A percentile compares a stretch with the other conserved stretches of the same genome.
Evolutionary conservation across 2,888 invertebrate genomes (phyloP).

Genomic region (Iselma pallidipennis): DNA sequence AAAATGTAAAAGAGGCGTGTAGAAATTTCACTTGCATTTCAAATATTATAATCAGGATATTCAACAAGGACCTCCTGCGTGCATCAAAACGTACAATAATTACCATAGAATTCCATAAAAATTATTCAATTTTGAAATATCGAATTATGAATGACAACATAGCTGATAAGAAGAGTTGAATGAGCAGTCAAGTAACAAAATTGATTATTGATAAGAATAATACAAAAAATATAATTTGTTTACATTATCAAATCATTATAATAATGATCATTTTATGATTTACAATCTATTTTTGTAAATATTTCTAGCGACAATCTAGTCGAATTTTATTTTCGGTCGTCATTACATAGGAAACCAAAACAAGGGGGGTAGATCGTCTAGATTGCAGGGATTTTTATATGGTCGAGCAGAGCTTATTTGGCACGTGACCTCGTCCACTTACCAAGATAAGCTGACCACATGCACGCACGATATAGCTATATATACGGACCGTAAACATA

Average conservation of each 20-base stretch:
- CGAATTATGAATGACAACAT: background rate
- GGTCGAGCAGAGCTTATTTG: constrained; percentile 12
- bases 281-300: constrained; percentile 4
- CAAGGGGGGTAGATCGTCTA: constrained; percentile 14
- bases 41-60: background rate
- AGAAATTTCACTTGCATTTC: background rate
- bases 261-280: background rate
- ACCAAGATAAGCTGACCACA: constrained; percentile 23
- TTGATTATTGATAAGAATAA: no score
- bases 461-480: constrained; percentile 16
- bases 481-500: constrained; percentile 23
- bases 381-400: constrained; percentile 15
- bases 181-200: background rate
- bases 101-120: background rate
- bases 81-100: background rate
- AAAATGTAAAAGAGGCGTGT: constrained; percentile 6
- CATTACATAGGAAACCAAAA: constrained; percentile 5
- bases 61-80: background rate
- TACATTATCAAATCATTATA: background rate
- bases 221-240: no score
- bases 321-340: constrained; percentile 16
- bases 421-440: constrained; percentile 25
- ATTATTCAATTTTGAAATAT: background rate
- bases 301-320: constrained; percentile 8
- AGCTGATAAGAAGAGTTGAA: background rate